These are phyloP conservation scores for Aethes cnicana DNA, from an alignment of 2,888 invertebrate species.

Conservation along the genomic window DNA sequence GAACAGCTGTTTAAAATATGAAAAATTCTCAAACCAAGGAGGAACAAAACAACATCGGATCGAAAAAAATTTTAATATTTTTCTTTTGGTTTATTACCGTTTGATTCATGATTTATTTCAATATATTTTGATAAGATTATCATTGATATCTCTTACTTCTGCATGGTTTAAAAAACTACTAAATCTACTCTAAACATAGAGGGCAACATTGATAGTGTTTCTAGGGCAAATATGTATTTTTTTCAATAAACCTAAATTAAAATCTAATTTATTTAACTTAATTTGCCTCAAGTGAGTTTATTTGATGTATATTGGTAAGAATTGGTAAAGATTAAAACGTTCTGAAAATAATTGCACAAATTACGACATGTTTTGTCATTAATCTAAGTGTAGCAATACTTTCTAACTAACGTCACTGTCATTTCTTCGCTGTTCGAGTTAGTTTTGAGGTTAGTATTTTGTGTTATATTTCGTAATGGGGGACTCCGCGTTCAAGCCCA, in stretches of 20 bases:
- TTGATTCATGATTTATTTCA: neutral
- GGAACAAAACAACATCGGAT: slow-evolving; percentile 17
- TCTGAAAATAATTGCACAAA: no score
- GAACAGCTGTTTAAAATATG: slow-evolving; percentile 61
- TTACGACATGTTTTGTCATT: no score
- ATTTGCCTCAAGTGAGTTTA: no score
- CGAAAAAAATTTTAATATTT: slow-evolving; percentile 7
- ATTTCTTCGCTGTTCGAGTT: slow-evolving; percentile 20
- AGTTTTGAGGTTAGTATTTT: slow-evolving; percentile 56
- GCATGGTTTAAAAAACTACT: neutral
- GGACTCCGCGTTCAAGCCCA: slow-evolving; percentile 65
- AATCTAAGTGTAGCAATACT: neutral
- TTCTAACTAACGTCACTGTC: slow-evolving; percentile 25
- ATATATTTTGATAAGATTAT: no score
- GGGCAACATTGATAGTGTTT: neutral
- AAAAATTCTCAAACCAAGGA: no score
- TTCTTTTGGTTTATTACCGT: neutral
- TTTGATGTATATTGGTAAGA: no score
- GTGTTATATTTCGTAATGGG: slow-evolving; percentile 65
- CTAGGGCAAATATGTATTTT: no score
- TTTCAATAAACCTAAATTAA: no score
- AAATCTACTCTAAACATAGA: neutral
- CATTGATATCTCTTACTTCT: neutral
- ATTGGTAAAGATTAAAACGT: no score
- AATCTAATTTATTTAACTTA: no score